Conservation (phyloP, 2,797 vertebrate genomes). For the Crax fasciolata region DNA sequence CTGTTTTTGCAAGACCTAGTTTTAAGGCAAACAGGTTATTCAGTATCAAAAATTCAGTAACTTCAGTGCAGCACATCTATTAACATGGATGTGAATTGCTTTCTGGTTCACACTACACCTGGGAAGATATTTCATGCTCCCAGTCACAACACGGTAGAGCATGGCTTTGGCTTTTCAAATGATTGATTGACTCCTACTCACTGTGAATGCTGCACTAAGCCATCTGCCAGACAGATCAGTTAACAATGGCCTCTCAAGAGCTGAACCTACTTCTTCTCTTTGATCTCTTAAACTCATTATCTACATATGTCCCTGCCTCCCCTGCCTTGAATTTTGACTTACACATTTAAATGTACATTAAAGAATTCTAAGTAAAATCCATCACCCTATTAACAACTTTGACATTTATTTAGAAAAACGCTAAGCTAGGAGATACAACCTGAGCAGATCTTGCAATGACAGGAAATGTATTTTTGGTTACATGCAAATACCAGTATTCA, state of each 20-base stretch:
- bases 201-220: accelerated
- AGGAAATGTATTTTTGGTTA: background rate
- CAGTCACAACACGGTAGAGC: background rate
- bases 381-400: background rate
- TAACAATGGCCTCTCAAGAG: accelerated
- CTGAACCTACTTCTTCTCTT: background rate
- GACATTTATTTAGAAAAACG: background rate
- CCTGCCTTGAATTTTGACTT: background rate
- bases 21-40: background rate
- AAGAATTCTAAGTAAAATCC: background rate
- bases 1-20: accelerated
- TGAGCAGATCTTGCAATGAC: background rate
- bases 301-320: background rate
- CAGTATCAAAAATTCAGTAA: background rate
- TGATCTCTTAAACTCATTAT: background rate
- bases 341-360: background rate
- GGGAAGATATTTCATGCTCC: background rate
- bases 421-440: accelerated
- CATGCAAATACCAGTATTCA: background rate
- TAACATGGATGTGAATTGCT: accelerated
- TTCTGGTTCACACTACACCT: background rate
- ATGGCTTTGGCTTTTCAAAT: background rate
- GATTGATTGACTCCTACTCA: accelerated
- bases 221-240: background rate
- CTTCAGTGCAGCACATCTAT: background rate